Evolutionary conservation across 2,113 vertebrate species (phyloP).

Genomic region (Gopherus evgoodei): DNA sequence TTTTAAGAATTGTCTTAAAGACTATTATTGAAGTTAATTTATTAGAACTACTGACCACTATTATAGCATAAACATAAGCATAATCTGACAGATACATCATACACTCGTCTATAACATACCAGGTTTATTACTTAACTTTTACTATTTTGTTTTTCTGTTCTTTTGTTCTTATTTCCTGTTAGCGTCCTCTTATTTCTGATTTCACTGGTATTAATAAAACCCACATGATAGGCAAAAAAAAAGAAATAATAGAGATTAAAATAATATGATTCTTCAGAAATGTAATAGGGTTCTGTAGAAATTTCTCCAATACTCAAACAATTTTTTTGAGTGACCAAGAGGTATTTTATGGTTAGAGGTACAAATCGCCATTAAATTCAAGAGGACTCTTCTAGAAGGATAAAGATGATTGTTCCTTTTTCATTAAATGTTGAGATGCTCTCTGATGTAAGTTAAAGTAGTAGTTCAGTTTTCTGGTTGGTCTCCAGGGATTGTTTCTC

Average conservation of each 20-base stretch:
- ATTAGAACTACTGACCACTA: not conserved
- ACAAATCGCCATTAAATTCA: not conserved
- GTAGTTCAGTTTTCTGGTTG: not conserved
- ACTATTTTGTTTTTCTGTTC: not conserved
- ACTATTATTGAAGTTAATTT: not conserved
- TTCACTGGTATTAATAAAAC: not conserved
- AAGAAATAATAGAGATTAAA: not conserved
- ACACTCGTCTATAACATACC: not conserved
- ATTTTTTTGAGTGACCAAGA: not conserved
- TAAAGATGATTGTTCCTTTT: not conserved
- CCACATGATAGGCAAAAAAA: not conserved
- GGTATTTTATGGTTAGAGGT: not conserved
- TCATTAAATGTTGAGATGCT: not conserved
- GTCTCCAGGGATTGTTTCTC: conserved; percentile 5
- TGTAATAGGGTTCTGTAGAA: not conserved
- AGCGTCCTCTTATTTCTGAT: not conserved
- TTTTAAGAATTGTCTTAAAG: not conserved
- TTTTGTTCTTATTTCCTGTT: not conserved
- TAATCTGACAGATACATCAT: not conserved
- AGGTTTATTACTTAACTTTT: not conserved
- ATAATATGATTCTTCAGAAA: not conserved
- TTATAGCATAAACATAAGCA: not conserved
- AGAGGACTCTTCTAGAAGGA: not conserved
- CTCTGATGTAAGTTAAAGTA: not conserved
- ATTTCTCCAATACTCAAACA: not conserved